Conservation (phyloP, 2,888 invertebrate genomes). For the Morpho achilles region DNA sequence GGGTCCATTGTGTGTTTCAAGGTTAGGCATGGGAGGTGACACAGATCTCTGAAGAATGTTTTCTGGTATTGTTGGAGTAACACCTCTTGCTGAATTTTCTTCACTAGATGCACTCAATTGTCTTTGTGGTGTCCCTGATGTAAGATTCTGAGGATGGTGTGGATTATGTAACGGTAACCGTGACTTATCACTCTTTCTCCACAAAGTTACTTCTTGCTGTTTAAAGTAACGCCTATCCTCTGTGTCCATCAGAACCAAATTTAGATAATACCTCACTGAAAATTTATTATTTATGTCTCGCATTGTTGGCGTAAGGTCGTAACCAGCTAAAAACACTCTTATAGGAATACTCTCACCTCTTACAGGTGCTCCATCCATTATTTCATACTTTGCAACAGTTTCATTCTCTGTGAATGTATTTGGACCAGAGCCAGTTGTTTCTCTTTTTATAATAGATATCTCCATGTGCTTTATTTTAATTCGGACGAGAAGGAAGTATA, state of each 20-base stretch:
- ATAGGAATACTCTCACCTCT: conserved; percentile 99
- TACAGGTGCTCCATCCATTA: conserved; percentile 99
- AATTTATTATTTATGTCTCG: conserved; percentile 99
- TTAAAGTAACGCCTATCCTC: conserved; percentile 99
- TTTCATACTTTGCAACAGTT: conserved; percentile 99
- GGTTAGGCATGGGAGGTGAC: conserved; percentile 57
- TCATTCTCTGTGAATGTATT: conserved; percentile 99
- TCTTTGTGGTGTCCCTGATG: conserved; percentile 70
- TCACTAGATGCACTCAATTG: conserved; percentile 57
- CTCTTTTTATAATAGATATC: conserved; percentile 98
- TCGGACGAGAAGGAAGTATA: conserved; percentile 98
- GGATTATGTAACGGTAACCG: conserved; percentile 79
- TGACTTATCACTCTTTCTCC: conserved; percentile 96
- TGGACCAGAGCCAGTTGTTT: conserved; percentile 97
- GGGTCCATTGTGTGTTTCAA: conserved; percentile 61
- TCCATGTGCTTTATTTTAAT: conserved; percentile 99
- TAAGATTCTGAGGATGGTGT: conserved; percentile 64
- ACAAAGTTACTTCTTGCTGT: conserved; percentile 98
- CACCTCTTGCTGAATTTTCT: conserved; percentile 56
- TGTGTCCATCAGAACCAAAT: conserved; percentile 99
- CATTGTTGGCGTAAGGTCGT: conserved; percentile 99
- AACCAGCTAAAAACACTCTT: conserved; percentile 97
- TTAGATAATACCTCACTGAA: conserved; percentile 98
- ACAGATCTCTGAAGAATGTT: conserved; percentile 57
- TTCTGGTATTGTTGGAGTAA: conserved; percentile 56